phyloP scores from a whole-genome alignment of 35 echinoderm and acorn worm species.

The Chiridota heheva region DNA sequence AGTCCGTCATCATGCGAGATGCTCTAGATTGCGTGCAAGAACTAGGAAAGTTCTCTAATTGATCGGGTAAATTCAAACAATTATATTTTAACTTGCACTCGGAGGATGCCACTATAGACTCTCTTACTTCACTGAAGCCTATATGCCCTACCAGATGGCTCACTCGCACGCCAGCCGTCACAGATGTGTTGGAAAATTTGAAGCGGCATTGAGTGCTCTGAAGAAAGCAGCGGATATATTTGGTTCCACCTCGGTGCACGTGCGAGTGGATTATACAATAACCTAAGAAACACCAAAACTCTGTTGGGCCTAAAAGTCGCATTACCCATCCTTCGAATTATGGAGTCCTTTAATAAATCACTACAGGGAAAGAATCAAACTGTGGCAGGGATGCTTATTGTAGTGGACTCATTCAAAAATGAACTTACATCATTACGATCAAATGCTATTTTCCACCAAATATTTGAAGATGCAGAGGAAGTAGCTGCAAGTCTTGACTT shows the following conservation, averaged over 20 bases:
- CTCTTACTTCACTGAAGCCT: slow-evolving; percentile 33
- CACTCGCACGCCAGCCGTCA: neutral
- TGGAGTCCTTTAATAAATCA: neutral
- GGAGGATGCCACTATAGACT: neutral
- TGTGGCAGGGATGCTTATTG: too few relatives aligned
- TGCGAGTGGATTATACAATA: neutral
- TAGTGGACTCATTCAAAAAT: too few relatives aligned
- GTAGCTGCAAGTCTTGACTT: too few relatives aligned
- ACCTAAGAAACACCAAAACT: neutral
- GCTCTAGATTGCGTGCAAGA: slow-evolving; percentile 37
- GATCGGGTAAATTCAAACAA: slow-evolving; percentile 10
- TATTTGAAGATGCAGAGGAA: too few relatives aligned
- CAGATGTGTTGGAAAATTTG: neutral
- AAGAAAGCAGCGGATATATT: slow-evolving; percentile 12
- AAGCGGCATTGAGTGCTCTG: neutral
- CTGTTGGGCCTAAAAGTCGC: neutral
- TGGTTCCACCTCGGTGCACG: neutral
- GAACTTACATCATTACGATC: too few relatives aligned
- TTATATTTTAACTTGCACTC: slow-evolving; percentile 10
- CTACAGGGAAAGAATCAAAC: slow-evolving; percentile 10
- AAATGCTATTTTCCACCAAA: too few relatives aligned
- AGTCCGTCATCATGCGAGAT: neutral
- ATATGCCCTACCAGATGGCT: slow-evolving; percentile 30
- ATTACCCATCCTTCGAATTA: neutral
- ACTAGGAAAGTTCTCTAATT: slow-evolving; percentile 10